phyloP scores from a whole-genome alignment of 2,797 vertebrate species.

The Gallinago stenura region DNA sequence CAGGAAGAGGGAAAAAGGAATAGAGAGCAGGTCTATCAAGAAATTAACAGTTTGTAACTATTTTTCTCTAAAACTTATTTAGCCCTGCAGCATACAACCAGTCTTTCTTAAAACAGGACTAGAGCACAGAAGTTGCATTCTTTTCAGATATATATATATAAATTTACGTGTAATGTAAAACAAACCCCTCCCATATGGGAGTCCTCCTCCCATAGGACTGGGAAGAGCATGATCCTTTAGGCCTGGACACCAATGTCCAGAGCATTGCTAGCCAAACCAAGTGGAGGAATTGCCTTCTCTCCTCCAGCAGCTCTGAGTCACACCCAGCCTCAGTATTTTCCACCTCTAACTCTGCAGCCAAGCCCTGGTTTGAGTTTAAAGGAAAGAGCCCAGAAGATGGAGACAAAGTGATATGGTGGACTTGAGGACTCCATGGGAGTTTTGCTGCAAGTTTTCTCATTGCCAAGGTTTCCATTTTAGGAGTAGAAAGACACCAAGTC shows the following conservation, averaged over 20 bases:
- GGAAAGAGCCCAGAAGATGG: background rate
- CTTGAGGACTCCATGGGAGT: background rate
- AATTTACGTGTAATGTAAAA: background rate
- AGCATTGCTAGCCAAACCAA: background rate
- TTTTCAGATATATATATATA: background rate
- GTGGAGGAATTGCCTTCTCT: background rate
- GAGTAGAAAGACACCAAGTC: background rate
- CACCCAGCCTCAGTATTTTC: background rate
- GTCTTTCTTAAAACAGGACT: background rate
- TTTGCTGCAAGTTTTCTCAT: background rate
- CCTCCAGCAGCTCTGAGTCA: background rate
- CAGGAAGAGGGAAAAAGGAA: background rate
- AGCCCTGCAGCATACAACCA: background rate
- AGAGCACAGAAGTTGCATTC: background rate
- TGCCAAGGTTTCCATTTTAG: background rate
- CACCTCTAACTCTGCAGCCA: background rate
- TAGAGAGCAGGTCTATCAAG: background rate
- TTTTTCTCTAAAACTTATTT: background rate
- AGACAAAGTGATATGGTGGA: background rate
- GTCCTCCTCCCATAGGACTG: background rate
- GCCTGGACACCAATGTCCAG: background rate
- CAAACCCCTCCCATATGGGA: background rate
- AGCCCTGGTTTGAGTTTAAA: background rate
- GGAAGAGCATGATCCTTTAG: background rate
- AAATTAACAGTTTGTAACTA: background rate